These are phyloP conservation scores for Chlorodrepanis virens DNA, from an alignment of 2,113 vertebrate genomes.

Conservation along the genomic window DNA sequence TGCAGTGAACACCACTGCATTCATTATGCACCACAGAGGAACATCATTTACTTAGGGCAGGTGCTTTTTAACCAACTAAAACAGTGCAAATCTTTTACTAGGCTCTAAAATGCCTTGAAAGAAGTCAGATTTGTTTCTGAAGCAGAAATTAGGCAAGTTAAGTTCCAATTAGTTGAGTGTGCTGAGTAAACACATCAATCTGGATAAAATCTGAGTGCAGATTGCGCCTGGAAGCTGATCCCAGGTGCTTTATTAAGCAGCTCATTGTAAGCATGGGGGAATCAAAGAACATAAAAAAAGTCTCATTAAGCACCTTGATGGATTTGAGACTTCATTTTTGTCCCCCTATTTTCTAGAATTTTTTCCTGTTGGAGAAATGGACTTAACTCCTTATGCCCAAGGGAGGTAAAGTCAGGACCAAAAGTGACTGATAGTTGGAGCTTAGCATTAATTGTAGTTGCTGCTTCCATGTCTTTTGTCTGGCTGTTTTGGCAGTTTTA, in stretches of 20 bases:
- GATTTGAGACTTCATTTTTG: background rate
- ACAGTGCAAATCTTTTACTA: background rate
- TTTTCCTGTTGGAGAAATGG: background rate
- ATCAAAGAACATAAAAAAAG: background rate
- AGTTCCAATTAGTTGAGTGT: background rate
- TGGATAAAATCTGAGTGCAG: background rate
- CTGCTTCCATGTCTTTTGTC: background rate
- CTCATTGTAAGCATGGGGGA: background rate
- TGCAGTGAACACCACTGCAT: background rate
- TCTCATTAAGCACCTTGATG: background rate
- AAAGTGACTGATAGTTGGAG: background rate
- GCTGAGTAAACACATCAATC: constrained; percentile 1
- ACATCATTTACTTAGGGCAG: background rate
- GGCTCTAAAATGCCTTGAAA: background rate
- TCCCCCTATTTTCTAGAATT: background rate
- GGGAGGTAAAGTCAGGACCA: background rate
- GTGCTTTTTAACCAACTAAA: background rate
- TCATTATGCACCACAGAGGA: background rate
- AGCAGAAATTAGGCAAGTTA: background rate
- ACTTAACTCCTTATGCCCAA: background rate
- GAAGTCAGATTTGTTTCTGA: background rate
- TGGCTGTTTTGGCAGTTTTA: background rate
- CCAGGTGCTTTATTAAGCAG: background rate
- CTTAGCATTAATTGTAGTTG: background rate
- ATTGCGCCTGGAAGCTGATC: background rate